A percentile compares a stretch with the other conserved stretches of the same genome.
These are phyloP conservation scores for Seira ritae DNA, from an alignment of 2,888 invertebrate species.

Conservation along the genomic window DNA sequence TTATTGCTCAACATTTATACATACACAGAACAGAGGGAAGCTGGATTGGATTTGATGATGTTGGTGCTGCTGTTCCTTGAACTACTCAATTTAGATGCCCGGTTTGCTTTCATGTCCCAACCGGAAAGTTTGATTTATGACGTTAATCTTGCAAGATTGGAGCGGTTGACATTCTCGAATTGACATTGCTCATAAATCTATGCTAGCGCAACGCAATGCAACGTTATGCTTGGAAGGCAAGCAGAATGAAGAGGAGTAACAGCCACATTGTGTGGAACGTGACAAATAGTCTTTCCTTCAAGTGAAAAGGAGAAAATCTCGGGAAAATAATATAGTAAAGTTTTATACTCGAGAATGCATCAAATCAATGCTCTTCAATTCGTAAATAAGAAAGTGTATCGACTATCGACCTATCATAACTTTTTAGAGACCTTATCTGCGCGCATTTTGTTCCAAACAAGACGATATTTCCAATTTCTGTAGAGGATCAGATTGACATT, in stretches of 20 bases:
- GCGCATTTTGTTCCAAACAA: too few relatives aligned
- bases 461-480: neutral
- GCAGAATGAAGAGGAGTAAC: constrained; percentile 30
- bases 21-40: too few relatives aligned
- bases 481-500: constrained; percentile 21
- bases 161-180: constrained; percentile 57
- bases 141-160: constrained; percentile 60
- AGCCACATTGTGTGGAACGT: constrained; percentile 58
- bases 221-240: neutral
- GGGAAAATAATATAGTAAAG: too few relatives aligned
- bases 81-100: constrained; percentile 5
- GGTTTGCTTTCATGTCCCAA: constrained; percentile 34
- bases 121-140: constrained; percentile 59
- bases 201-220: constrained; percentile 27
- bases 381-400: too few relatives aligned
- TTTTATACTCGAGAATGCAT: too few relatives aligned
- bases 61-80: neutral
- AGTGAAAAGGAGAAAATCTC: neutral
- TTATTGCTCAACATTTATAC: too few relatives aligned
- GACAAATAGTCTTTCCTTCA: constrained; percentile 47
- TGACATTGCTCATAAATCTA: constrained; percentile 64
- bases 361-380: too few relatives aligned
- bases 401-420: too few relatives aligned
- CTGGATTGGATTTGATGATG: too few relatives aligned
- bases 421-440: too few relatives aligned